Conservation (phyloP, 2,113 vertebrate species). For the Todiramphus saurophagus region DNA sequence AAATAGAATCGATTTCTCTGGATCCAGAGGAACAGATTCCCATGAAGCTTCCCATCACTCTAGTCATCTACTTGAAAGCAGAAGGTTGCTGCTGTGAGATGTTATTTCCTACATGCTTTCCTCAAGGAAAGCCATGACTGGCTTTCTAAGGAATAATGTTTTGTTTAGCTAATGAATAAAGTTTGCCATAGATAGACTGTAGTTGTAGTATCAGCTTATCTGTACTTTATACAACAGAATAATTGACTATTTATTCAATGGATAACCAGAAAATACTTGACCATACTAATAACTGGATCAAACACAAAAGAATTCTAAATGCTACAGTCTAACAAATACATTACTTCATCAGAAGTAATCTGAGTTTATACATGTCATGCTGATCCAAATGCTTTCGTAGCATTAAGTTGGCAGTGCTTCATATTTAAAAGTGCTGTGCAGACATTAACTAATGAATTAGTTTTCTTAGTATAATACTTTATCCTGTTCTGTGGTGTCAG, state of each 20-base stretch:
- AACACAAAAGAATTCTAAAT: not conserved
- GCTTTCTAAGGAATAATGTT: not conserved
- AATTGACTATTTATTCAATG: not conserved
- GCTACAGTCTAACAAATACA: not conserved
- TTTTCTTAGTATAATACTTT: conserved; percentile 12
- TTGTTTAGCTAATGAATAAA: not conserved
- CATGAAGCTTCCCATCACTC: not conserved
- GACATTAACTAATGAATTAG: conserved; percentile 24
- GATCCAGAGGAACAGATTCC: not conserved
- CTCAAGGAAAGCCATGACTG: not conserved
- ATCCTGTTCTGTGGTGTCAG: not conserved
- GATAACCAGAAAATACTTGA: not conserved
- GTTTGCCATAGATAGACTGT: not conserved
- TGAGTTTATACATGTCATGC: not conserved
- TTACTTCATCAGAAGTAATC: not conserved
- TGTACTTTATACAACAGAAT: not conserved
- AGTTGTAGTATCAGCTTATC: not conserved
- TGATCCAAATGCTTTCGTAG: not conserved
- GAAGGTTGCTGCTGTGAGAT: not conserved
- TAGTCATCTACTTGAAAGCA: not conserved
- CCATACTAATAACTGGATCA: not conserved
- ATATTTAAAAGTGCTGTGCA: not conserved
- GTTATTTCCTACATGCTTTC: not conserved
- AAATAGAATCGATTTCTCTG: not conserved
- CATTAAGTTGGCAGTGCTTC: not conserved